phyloP scores from a whole-genome alignment of 1,140 invertebrate species.

The Luehdorfia chinensis region DNA sequence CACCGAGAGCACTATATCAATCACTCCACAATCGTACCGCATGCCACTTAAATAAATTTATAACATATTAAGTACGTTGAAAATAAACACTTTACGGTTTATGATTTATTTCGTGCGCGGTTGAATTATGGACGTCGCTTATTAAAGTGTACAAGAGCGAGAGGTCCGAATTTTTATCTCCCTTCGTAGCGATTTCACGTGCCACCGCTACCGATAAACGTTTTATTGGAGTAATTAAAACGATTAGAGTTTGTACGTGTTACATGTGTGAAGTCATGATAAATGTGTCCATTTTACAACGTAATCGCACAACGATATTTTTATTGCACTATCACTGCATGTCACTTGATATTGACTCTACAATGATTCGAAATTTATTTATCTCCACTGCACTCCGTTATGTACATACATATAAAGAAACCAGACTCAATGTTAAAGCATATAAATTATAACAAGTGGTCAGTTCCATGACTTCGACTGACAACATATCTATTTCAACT shows the following conservation, averaged over 20 bases:
- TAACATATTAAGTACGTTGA: slow-evolving; percentile 74
- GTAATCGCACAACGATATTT: slow-evolving; percentile 47
- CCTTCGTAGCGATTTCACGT: slow-evolving; percentile 63
- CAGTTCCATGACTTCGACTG: slow-evolving; percentile 66
- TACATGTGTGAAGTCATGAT: slow-evolving; percentile 53
- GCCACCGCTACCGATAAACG: slow-evolving; percentile 63
- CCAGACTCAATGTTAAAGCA: slow-evolving; percentile 39
- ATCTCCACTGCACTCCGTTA: no score
- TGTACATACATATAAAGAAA: slow-evolving; percentile 34
- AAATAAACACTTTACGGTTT: slow-evolving; percentile 74
- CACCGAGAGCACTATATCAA: slow-evolving; percentile 65
- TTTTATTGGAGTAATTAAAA: slow-evolving; percentile 73
- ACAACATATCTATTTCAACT: slow-evolving; percentile 43
- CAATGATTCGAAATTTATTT: slow-evolving; percentile 37
- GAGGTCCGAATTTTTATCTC: slow-evolving; percentile 64
- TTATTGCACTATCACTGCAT: slow-evolving; percentile 43
- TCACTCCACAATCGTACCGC: slow-evolving; percentile 67
- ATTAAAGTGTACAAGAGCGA: slow-evolving; percentile 56
- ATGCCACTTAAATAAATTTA: slow-evolving; percentile 75
- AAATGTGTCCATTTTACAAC: slow-evolving; percentile 54
- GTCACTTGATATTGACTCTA: slow-evolving; percentile 24
- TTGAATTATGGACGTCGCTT: slow-evolving; percentile 68
- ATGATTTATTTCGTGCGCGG: slow-evolving; percentile 70
- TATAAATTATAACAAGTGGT: slow-evolving; percentile 55
- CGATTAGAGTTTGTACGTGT: slow-evolving; percentile 58